These are phyloP conservation scores for Arion vulgaris DNA, from an alignment of 1,140 invertebrate genomes.

Conservation along the genomic window DNA sequence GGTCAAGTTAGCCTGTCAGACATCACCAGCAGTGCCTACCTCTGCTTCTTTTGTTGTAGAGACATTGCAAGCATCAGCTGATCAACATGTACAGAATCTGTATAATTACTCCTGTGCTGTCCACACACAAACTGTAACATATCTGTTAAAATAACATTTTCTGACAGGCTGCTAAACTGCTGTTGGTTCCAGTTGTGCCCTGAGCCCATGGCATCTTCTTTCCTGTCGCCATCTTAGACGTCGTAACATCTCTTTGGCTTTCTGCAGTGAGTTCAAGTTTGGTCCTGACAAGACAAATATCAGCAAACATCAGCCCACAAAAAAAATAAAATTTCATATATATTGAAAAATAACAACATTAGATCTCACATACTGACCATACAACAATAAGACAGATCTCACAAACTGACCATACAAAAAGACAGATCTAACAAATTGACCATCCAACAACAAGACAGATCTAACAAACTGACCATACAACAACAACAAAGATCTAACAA, in stretches of 20 bases:
- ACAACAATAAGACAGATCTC: no score
- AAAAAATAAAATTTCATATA: no score
- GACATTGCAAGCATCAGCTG: constrained; percentile 70
- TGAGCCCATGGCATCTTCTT: constrained; percentile 45
- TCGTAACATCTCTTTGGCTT: constrained; percentile 66
- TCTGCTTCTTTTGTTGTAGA: constrained; percentile 74
- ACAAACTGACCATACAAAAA: no score
- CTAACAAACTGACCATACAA: no score
- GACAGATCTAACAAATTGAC: no score
- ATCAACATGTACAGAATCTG: constrained; percentile 56
- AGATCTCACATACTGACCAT: no score
- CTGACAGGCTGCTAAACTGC: constrained; percentile 13
- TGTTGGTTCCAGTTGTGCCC: constrained; percentile 23
- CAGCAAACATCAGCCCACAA: no score
- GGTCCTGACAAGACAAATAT: constrained; percentile 32
- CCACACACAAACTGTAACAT: constrained; percentile 59
- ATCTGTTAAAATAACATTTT: constrained; percentile 33
- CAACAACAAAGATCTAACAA: no score
- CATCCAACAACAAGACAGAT: no score
- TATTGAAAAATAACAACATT: no score
- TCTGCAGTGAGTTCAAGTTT: constrained; percentile 62
- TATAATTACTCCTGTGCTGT: constrained; percentile 41
- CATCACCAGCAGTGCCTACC: no score
- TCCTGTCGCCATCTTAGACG: constrained; percentile 65
- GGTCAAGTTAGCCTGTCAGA: no score